Conservation (phyloP, 2,888 invertebrate genomes). For the Allolobophora icterica region DNA sequence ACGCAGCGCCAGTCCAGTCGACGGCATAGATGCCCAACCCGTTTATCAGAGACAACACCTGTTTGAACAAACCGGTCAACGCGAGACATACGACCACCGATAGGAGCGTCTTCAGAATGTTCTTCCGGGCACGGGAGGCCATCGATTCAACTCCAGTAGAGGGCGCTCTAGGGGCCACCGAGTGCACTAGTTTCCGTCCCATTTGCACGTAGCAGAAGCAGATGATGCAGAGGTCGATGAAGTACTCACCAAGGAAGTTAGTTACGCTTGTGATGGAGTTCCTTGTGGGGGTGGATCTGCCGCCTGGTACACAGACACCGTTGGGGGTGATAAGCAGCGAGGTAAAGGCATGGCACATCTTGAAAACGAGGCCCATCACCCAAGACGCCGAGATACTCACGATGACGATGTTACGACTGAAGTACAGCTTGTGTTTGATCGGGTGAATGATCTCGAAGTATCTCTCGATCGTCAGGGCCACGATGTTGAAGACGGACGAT, state of each 20-base stretch:
- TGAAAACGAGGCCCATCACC: neutral
- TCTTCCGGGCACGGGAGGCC: conserved; percentile 4
- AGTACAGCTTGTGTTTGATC: conserved; percentile 13
- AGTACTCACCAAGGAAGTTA: neutral
- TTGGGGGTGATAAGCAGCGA: neutral
- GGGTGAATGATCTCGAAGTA: conserved; percentile 26
- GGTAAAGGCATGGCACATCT: neutral
- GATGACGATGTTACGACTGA: conserved; percentile 9
- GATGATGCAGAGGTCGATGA: neutral
- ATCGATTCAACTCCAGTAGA: neutral
- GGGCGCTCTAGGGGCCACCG: neutral
- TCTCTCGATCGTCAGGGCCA: conserved; percentile 10
- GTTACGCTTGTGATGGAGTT: neutral
- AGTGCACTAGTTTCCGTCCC: neutral
- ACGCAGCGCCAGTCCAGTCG: neutral
- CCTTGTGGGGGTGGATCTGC: neutral
- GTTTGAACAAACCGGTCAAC: neutral
- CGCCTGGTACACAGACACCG: neutral
- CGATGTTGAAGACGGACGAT: conserved; percentile 19
- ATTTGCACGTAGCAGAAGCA: neutral
- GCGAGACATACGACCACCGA: neutral
- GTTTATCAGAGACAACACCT: neutral
- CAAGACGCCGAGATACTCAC: neutral
- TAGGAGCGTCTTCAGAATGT: neutral
- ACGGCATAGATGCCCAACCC: neutral